phyloP scores from a whole-genome alignment of 2,113 vertebrate genomes.

The Malurus elegans region DNA sequence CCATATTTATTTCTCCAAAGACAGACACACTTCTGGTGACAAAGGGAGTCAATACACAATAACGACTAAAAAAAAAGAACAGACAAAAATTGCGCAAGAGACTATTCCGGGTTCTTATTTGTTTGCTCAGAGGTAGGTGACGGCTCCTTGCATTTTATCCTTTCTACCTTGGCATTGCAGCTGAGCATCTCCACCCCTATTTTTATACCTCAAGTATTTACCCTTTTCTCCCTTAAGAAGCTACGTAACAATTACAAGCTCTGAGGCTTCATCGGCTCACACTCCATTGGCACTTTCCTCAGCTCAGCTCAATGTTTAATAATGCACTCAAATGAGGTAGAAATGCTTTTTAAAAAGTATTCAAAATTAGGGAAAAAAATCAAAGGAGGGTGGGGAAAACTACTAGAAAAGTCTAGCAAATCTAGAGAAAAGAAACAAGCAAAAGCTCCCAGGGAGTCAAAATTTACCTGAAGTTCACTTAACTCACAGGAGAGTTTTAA shows the following conservation, averaged over 20 bases:
- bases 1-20: neutral
- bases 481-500: neutral
- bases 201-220: neutral
- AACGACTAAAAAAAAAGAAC: neutral
- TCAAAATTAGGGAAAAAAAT: neutral
- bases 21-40: neutral
- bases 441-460: neutral
- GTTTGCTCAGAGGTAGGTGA: neutral
- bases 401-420: neutral
- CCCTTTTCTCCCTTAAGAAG: neutral
- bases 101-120: neutral
- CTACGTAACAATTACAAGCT: neutral
- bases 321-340: neutral
- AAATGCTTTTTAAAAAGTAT: neutral
- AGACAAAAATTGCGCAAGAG: neutral
- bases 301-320: neutral
- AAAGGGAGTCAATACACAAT: neutral
- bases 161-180: neutral
- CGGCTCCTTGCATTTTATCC: neutral
- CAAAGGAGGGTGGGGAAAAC: fast-evolving
- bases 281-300: neutral
- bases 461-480: neutral
- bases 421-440: neutral
- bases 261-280: neutral
- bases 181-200: neutral